Base-by-base conservation (phyloP, 2,113 vertebrate species). In the Brachyistius frenatus region DNA sequence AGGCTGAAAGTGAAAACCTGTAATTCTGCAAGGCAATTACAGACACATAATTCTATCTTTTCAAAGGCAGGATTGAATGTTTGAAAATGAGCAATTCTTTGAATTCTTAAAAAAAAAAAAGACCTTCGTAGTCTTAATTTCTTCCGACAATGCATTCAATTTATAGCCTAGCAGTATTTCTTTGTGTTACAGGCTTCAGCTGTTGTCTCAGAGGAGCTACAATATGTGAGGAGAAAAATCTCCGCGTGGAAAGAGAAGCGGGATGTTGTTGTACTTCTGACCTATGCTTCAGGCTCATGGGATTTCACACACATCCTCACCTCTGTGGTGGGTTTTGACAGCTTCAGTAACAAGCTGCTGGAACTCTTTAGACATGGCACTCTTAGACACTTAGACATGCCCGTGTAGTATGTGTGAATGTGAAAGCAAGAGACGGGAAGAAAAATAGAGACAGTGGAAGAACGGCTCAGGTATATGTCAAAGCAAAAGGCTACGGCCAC, bases 301-400 rank as follows among this genome's bases (percentile, higher is more conserved):
- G 91, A 92, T 90, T 92, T 90, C 86, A 88, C 85, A 92, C 86
- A 90, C 86, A 88, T 85, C 86, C 86, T 88, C 86, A 86, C 90
- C 89, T 92, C 90, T 58, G 92, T 11, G 88, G 90, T 91, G 85
- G 92, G 90, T 93, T 76, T 73, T 90, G 90, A 92, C 89, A 92
- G 90, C 78, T 85, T 76, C 65, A 47, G 84, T 89, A 91, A 91
- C 82, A 88, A 87, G 84, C 86, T 87, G 88, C 87, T 81, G 87
- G 84, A 87, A 85, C 79, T 88, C 87, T 88, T 89, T 86, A 86
- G 87, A 85, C 81, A 88, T 85, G 79, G 72, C 81, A 81, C 88
- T 89, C 84, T 80, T 31, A 73, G 73, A 85, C 79, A 86, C 79
- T 79, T 86, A 85, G 74, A 87, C 89, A 87, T 83, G 86, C 63